Conservation (phyloP, 2,888 invertebrate species). For the Melinopterus prodromus region DNA sequence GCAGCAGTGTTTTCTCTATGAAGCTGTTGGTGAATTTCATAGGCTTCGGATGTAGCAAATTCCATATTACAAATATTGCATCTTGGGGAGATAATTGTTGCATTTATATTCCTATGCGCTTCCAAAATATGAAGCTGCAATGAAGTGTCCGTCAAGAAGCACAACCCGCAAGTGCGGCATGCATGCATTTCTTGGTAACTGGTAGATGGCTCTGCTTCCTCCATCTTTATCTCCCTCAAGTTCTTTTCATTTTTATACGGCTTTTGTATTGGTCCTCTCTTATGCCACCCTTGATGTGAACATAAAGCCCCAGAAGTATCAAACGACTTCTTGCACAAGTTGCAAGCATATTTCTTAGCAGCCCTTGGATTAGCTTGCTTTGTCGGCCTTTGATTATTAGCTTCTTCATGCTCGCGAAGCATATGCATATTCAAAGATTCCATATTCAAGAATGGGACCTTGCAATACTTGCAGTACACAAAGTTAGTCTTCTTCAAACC, state of each 20-base stretch:
- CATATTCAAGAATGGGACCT: constrained; percentile 50
- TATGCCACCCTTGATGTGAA: constrained; percentile 70
- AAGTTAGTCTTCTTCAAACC: constrained; percentile 30
- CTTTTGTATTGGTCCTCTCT: constrained; percentile 56
- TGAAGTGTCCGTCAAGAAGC: constrained; percentile 55
- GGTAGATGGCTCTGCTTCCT: constrained; percentile 57
- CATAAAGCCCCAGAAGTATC: constrained; percentile 68
- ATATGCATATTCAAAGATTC: constrained; percentile 52
- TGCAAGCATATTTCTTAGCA: constrained; percentile 63
- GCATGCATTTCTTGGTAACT: constrained; percentile 46
- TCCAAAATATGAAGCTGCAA: constrained; percentile 57
- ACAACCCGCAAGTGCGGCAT: constrained; percentile 51
- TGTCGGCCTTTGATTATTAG: constrained; percentile 35
- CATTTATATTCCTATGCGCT: constrained; percentile 55
- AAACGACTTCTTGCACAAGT: constrained; percentile 70
- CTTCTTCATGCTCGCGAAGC: constrained; percentile 52
- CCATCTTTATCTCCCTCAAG: neutral
- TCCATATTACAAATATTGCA: constrained; percentile 70
- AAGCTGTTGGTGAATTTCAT: constrained; percentile 65
- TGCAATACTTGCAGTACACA: constrained; percentile 56
- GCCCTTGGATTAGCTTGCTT: constrained; percentile 27
- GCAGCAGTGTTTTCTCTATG: constrained; percentile 60
- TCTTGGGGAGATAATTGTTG: constrained; percentile 51
- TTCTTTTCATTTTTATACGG: neutral
- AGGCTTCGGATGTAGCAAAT: constrained; percentile 68